A percentile compares a stretch with the other conserved stretches of the same genome.
Evolutionary conservation across 2,113 vertebrate genomes (phyloP).

Genomic region (Osmerus eperlanus): DNA sequence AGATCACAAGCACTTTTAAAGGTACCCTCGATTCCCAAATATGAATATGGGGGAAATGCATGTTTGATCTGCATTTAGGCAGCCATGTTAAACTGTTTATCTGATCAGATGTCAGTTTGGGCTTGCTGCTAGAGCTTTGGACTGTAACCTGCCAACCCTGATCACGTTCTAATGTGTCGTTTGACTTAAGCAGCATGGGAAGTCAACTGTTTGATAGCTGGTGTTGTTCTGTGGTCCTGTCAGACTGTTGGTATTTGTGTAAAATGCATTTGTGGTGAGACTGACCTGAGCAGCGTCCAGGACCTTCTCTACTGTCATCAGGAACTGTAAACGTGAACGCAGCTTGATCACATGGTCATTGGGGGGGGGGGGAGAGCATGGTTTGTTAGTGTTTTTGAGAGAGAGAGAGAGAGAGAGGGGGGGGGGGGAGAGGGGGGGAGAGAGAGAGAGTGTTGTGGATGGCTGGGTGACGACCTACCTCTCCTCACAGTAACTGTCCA

Average conservation of each 20-base stretch:
- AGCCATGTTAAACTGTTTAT: background rate
- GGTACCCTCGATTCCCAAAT: background rate
- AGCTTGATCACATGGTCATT: too few species aligned
- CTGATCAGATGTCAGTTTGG: background rate
- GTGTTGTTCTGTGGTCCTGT: background rate
- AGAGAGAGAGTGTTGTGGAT: conserved; percentile 11
- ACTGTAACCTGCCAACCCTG: too few species aligned
- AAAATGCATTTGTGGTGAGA: too few species aligned
- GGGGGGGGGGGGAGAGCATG: too few species aligned
- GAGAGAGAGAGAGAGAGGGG: background rate
- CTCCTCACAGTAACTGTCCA: conserved; percentile 25
- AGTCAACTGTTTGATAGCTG: background rate
- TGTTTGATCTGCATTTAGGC: background rate
- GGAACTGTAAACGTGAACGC: too few species aligned
- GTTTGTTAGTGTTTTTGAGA: background rate
- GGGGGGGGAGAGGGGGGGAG: background rate
- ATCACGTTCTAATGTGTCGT: too few species aligned
- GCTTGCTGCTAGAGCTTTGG: background rate
- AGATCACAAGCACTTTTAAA: conserved; percentile 22
- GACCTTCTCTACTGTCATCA: too few species aligned
- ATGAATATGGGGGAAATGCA: too few species aligned
- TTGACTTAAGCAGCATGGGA: conserved; percentile 24
- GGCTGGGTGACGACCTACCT: conserved; percentile 55
- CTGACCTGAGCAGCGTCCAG: too few species aligned
- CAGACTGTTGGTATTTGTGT: conserved; percentile 31